Percentiles rank a stretch among this genome's conserved stretches.
Conservation (phyloP, 1,140 invertebrate genomes). For the Eufriesea mexicana region DNA sequence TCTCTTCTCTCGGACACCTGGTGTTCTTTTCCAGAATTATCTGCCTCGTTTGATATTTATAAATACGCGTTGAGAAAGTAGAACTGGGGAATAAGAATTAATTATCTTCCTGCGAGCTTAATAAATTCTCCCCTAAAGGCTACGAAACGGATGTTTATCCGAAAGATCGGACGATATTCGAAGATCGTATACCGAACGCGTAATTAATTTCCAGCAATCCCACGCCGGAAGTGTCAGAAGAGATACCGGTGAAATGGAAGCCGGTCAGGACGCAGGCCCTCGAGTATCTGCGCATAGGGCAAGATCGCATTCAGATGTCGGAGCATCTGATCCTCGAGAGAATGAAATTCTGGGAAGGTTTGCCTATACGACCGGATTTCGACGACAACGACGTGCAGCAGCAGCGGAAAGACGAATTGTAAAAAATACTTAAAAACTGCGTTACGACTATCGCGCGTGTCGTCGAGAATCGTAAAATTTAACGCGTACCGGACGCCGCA, state of each 20-base stretch:
- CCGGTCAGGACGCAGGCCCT: conserved; percentile 77
- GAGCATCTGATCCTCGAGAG: conserved; percentile 76
- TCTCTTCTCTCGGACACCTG: too few species aligned
- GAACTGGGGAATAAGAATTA: too few species aligned
- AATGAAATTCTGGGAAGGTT: conserved; percentile 79
- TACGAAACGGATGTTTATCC: too few species aligned
- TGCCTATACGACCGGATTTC: conserved; percentile 60
- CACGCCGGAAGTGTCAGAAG: conserved; percentile 76
- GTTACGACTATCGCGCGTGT: background rate
- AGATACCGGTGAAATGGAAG: conserved; percentile 80
- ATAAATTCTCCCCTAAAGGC: too few species aligned
- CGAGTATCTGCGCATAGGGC: conserved; percentile 81
- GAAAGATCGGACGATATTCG: too few species aligned
- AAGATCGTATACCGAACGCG: background rate
- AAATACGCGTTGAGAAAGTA: too few species aligned
- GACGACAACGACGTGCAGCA: background rate
- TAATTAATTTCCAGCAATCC: conserved; percentile 78
- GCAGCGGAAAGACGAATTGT: conserved; percentile 69
- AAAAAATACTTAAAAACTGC: conserved; percentile 2
- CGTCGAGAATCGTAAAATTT: background rate
- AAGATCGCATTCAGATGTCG: conserved; percentile 74
- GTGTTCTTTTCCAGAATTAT: too few species aligned
- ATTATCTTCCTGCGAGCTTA: too few species aligned
- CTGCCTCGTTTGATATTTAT: too few species aligned
- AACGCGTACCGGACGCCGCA: background rate